Base-by-base conservation (phyloP, 2,888 invertebrate species). In the Spatulosminthurus flaviceps region DNA sequence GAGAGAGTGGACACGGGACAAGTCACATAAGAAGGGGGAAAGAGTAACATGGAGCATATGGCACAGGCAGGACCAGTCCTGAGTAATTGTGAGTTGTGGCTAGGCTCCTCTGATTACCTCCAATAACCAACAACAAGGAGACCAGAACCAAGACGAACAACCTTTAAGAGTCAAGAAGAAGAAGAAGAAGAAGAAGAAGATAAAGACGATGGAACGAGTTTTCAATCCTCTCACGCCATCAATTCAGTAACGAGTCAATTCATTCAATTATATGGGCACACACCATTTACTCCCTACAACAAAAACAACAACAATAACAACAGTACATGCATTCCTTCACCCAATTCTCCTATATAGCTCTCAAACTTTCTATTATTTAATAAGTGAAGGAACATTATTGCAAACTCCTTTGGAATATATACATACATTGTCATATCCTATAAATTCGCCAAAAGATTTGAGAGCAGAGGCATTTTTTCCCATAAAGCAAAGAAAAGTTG, bases 211-310 rank as follows among this genome's bases (percentile, higher is more conserved):
- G n/a, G 51, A 51, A 51, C 51, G 51, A 51, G 51, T 51, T 51
- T 51, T 51, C 51, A 51, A 51, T 51, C 51, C 51, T 51, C 51
- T 51, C 51, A 51, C 51, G 51, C 51, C 51, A 51, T 51, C 51
- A 51, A 51, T 51, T 51, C 51, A 51, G 51, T 51, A 51, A 51
- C 51, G 51, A 51, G 51, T 51, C 51, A 51, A 51, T 51, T 51
- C 51, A 51, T 51, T 51, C 51, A 51, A 51, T 51, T 51, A 51
- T 51, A 5, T 19, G n/a, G 34, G n/a, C 51, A 51, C 51, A 51
- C 51, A 51, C 16, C 51, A 51, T 51, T 51, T n/a, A 13, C 16
- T 51, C n/a, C 51, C 51, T 41, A 9, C 41, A 9, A 7, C 41
- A 41, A 7, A 51, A 51, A 51, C 51, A 51, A 51, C 51, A 41